A percentile compares a stretch with the other conserved stretches of the same genome.
Conservation (phyloP, 2,797 vertebrate species). For the Notolepis coatsorum region DNA sequence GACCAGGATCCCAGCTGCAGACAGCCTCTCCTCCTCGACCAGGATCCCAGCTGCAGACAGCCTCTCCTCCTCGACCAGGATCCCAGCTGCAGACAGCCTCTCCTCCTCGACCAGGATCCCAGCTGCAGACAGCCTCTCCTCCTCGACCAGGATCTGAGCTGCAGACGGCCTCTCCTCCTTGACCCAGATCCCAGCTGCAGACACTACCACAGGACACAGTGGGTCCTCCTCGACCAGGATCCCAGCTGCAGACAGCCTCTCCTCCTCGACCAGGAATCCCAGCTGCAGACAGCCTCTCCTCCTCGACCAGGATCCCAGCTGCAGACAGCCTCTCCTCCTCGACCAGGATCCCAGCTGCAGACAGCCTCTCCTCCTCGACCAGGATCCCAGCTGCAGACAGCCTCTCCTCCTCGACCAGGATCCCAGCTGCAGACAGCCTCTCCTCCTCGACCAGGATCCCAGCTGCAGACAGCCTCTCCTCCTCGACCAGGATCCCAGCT, state of each 20-base stretch:
- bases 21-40: slow-evolving; percentile 86
- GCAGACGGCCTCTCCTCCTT: slow-evolving; percentile 86
- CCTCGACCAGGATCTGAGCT: slow-evolving; percentile 84
- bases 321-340: slow-evolving; percentile 86
- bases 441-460: slow-evolving; percentile 83
- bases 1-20: slow-evolving; percentile 85
- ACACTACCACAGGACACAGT: slow-evolving; percentile 84
- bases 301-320: slow-evolving; percentile 84
- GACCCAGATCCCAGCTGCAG: too few species aligned
- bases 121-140: slow-evolving; percentile 84
- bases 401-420: slow-evolving; percentile 87
- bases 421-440: slow-evolving; percentile 85
- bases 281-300: slow-evolving; percentile 84
- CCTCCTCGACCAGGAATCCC: too few species aligned
- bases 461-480: slow-evolving; percentile 87
- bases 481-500: slow-evolving; percentile 81
- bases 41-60: slow-evolving; percentile 86
- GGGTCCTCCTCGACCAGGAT: slow-evolving; percentile 86
- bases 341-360: too few species aligned
- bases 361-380: slow-evolving; percentile 83
- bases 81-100: slow-evolving; percentile 82
- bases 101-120: too few species aligned
- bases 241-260: slow-evolving; percentile 84
- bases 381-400: slow-evolving; percentile 85
- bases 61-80: slow-evolving; percentile 85